Evolutionary conservation across 1,140 invertebrate genomes (phyloP).

Genomic region (Apis dorsata): DNA sequence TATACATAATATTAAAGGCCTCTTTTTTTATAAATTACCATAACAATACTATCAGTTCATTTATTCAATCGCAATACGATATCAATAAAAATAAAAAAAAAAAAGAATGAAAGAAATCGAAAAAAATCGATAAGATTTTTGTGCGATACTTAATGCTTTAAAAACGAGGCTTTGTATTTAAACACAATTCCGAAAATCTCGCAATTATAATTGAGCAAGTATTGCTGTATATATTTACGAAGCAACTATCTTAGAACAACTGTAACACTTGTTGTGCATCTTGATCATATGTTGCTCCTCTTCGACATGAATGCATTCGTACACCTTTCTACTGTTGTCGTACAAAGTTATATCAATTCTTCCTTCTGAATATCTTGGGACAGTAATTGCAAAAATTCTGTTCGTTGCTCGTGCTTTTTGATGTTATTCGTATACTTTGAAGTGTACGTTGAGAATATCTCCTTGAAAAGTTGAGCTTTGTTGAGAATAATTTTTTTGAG

Average conservation of each 20-base stretch:
- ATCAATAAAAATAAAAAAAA: no score
- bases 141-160: conserved; percentile 5
- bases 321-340: no score
- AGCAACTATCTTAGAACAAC: not conserved
- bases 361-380: conserved; percentile 1
- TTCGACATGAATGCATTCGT: conserved; percentile 4
- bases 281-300: not conserved
- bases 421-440: not conserved
- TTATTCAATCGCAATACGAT: no score
- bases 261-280: not conserved
- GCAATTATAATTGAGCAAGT: conserved; percentile 17
- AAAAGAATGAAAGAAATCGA: no score
- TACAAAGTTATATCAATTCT: not conserved
- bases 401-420: not conserved
- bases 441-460: no score
- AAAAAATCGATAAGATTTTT: not conserved
- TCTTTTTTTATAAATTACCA: no score
- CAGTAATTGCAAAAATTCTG: not conserved
- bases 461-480: no score
- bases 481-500: no score
- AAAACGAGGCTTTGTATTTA: conserved; percentile 31
- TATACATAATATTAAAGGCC: no score
- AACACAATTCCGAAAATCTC: conserved; percentile 19
- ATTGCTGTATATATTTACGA: conserved; percentile 15
- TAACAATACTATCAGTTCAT: no score